Percentiles rank a stretch among this genome's conserved stretches.
Conservation (phyloP, 2,113 vertebrate species). For the Ochotona princeps region DNA sequence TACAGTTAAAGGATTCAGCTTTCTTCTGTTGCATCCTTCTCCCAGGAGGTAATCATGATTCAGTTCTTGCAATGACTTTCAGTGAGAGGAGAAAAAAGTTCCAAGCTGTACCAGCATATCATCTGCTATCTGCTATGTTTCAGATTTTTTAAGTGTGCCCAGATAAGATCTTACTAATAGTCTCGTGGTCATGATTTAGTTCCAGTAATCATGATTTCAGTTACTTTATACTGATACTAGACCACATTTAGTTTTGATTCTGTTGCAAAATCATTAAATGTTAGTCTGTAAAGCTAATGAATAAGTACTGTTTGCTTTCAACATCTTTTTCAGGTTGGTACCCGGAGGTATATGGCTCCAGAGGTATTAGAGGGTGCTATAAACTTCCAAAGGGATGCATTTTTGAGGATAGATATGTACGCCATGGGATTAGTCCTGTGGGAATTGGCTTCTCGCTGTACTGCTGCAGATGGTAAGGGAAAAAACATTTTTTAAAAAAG, state of each 20-base stretch:
- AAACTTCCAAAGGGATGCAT: constrained; percentile 98
- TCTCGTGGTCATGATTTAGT: not conserved
- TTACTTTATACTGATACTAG: constrained; percentile 6
- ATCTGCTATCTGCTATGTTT: not conserved
- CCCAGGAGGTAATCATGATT: not conserved
- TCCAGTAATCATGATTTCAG: not conserved
- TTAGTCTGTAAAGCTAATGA: constrained; percentile 52
- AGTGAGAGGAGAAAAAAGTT: not conserved
- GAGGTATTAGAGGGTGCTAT: constrained; percentile 99
- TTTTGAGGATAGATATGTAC: constrained; percentile 98
- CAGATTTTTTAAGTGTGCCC: not conserved
- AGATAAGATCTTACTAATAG: not conserved
- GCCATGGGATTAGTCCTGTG: constrained; percentile 96
- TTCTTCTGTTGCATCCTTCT: not conserved
- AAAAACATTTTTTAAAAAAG: not conserved
- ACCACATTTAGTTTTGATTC: constrained; percentile 46
- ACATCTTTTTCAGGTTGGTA: constrained; percentile 91
- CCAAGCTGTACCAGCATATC: not conserved
- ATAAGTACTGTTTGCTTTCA: constrained; percentile 67
- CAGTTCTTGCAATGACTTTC: constrained; percentile 23
- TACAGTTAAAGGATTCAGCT: not conserved
- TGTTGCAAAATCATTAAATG: constrained; percentile 51
- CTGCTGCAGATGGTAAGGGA: constrained; percentile 94
- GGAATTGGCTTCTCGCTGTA: constrained; percentile 96
- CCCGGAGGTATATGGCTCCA: constrained; percentile 98